phyloP scores from a whole-genome alignment of 1,140 invertebrate genomes.

The Dufourea novaeangliae region DNA sequence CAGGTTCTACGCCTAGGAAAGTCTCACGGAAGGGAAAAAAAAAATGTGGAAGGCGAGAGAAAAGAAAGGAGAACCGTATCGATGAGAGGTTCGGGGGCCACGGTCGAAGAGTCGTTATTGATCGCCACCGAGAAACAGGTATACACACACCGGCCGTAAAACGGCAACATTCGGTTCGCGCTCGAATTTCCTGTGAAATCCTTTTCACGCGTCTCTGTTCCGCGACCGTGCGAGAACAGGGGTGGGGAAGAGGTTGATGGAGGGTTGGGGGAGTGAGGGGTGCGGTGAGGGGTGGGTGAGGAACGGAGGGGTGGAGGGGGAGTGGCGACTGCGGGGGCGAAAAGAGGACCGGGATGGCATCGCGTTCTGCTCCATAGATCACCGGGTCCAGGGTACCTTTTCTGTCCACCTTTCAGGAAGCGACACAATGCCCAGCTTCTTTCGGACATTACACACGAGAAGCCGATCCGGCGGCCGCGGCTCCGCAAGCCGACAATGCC shows the following conservation, averaged over 20 bases:
- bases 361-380: conserved; percentile 57
- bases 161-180: conserved; percentile 68
- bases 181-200: conserved; percentile 77
- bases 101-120: background rate
- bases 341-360: conserved; percentile 25
- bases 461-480: conserved; percentile 46
- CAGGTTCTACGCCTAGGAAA: no score
- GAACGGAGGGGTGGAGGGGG: no score
- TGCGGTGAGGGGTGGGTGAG: no score
- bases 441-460: conserved; percentile 50
- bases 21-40: background rate
- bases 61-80: background rate
- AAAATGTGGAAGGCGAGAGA: background rate
- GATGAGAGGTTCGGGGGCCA: background rate
- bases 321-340: conserved; percentile 1
- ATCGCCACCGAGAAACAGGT: conserved; percentile 12
- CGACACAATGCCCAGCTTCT: conserved; percentile 54
- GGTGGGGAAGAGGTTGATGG: no score
- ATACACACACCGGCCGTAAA: conserved; percentile 32
- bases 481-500: conserved; percentile 52
- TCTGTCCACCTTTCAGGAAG: conserved; percentile 57
- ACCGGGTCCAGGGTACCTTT: conserved; percentile 33
- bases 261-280: no score
- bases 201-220: conserved; percentile 75
- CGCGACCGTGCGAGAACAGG: conserved; percentile 29